These are phyloP conservation scores for Hemiprocne comata DNA, from an alignment of 2,113 vertebrate genomes.

Conservation along the genomic window DNA sequence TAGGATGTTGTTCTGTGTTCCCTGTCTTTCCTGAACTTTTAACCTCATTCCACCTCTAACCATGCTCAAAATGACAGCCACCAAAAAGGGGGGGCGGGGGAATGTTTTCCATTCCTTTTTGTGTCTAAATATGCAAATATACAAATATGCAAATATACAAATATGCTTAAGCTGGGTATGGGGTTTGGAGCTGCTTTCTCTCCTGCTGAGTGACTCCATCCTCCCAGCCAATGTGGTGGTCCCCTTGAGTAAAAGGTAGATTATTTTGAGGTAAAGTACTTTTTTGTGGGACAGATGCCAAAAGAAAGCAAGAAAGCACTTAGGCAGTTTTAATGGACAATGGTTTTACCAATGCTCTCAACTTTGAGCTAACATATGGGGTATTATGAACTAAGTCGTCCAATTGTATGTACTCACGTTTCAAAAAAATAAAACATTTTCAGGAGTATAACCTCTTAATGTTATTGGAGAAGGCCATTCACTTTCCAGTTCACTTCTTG, in stretches of 20 bases:
- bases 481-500: constrained; percentile 7
- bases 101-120: constrained; percentile 48
- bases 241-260: not conserved
- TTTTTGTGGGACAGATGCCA: not conserved
- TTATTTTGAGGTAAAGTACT: not conserved
- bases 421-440: not conserved
- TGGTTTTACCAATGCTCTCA: not conserved
- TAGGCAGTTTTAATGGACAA: not conserved
- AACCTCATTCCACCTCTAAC: constrained; percentile 59
- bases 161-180: not conserved
- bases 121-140: constrained; percentile 45
- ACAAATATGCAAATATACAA: constrained; percentile 39
- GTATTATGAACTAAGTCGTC: not conserved
- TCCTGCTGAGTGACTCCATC: not conserved
- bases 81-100: not conserved
- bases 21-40: constrained; percentile 47
- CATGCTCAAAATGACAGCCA: constrained; percentile 42
- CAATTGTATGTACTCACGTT: not conserved
- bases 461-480: not conserved
- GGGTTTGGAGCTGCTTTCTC: not conserved
- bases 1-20: not conserved
- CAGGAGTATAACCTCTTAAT: not conserved
- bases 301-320: not conserved
- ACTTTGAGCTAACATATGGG: not conserved
- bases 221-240: not conserved